A percentile compares a stretch with the other conserved stretches of the same genome.
Evolutionary conservation across 1,140 invertebrate genomes (phyloP).

Genomic region (Panagrolaimus sp.): DNA sequence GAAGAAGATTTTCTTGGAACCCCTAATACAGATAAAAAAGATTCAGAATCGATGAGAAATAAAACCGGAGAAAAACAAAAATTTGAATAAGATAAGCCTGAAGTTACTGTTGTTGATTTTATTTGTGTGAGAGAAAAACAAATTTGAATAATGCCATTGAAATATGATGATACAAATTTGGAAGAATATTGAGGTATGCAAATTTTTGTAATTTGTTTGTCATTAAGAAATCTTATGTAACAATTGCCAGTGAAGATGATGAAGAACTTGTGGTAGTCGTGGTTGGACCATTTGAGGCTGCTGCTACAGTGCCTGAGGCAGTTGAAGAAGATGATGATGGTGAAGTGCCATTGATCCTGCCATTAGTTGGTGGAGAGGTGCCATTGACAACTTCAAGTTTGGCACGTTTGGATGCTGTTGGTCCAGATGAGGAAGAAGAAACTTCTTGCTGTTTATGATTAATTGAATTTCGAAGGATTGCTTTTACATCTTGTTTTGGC

Average conservation of each 20-base stretch:
- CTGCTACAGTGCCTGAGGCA: no score
- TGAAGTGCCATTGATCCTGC: constrained; percentile 1
- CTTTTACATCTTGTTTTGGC: constrained; percentile 1
- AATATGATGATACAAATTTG: no score
- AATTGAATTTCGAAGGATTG: constrained; percentile 1
- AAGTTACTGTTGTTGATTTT: no score
- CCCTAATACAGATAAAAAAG: no score
- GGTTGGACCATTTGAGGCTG: neutral
- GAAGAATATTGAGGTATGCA: no score
- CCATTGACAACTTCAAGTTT: neutral
- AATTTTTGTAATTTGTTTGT: no score
- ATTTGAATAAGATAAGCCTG: no score
- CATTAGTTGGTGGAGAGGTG: neutral
- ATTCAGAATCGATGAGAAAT: no score
- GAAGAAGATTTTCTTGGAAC: no score
- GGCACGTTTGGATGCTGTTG: neutral
- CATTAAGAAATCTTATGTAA: neutral
- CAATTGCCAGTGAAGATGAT: constrained; percentile 3
- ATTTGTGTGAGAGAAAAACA: no score
- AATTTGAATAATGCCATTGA: no score
- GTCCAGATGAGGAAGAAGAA: neutral
- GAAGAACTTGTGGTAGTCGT: neutral
- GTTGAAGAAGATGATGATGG: neutral
- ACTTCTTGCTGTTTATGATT: constrained; percentile 4
- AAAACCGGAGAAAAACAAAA: no score